These are phyloP conservation scores for Natrix natrix DNA, from an alignment of 2,797 vertebrate genomes.

Conservation along the genomic window DNA sequence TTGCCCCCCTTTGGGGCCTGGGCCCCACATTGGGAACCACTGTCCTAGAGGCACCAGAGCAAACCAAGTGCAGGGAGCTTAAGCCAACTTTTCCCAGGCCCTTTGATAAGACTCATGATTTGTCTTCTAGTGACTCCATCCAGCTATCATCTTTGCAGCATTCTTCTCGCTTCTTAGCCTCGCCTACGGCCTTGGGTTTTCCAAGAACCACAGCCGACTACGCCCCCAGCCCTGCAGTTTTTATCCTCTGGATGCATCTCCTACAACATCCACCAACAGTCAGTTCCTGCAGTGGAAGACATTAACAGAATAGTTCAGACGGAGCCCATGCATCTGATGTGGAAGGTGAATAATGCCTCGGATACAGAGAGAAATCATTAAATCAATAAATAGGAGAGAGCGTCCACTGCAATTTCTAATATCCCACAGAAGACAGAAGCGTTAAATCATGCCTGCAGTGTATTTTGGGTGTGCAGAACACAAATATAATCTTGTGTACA, in stretches of 20 bases:
- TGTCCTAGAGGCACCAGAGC: neutral
- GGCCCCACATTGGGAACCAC: too few species aligned
- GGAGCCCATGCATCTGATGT: neutral
- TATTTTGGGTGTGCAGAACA: neutral
- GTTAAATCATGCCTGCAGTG: neutral
- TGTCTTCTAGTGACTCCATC: neutral
- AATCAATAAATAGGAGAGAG: neutral
- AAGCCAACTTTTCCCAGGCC: neutral
- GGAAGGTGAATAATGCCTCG: neutral
- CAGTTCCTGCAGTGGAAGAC: conserved; percentile 55
- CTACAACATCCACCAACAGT: conserved; percentile 14
- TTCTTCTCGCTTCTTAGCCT: neutral
- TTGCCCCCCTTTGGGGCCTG: too few species aligned
- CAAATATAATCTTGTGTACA: neutral
- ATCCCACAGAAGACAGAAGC: neutral
- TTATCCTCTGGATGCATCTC: neutral
- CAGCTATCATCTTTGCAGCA: neutral
- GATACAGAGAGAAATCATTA: conserved; percentile 13
- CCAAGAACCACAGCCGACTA: neutral
- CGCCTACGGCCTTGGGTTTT: neutral
- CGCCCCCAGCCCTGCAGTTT: neutral
- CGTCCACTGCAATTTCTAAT: neutral
- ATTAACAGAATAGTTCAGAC: conserved; percentile 28
- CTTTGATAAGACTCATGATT: neutral
- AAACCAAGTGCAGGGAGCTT: neutral